Base-by-base conservation (phyloP, 2,888 invertebrate species). In the Plagodis dolabraria region DNA sequence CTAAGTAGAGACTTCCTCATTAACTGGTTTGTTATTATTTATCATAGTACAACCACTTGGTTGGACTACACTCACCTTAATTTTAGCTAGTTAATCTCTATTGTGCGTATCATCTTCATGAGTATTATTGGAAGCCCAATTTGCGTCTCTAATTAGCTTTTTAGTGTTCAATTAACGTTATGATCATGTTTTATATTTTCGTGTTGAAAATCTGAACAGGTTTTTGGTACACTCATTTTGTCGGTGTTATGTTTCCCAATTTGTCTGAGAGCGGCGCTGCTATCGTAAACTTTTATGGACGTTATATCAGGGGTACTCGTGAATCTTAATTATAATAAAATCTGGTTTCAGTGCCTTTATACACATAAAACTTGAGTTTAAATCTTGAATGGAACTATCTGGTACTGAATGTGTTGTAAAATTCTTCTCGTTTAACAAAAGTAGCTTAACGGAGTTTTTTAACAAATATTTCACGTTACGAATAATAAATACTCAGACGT, bases 1-100 rank as follows among this genome's bases (percentile, higher is more conserved):
- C 72, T 87, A 92, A 92, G 91, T 89, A 91, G 86, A 69, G 71
- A 87, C 89, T 88, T 92, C 92, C 92, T 92, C 87, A 92, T 92
- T 91, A 92, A 83, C 71, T 67, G 80, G 82, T 89, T 86, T 83
- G 82, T 87, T 89, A 67, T 87, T 88, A 62, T 69, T 67, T 87
- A 84, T 86, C 82, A 86, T 86, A 86, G 79, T 79, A 78, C 83
- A 82, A 82, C 48, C 55, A 60, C 55, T 56, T 45, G 53, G 53
- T 52, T 46, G 48, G 11, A 48, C 53, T 77, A 73, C 61, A 80
- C 82, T 86, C 80, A 79, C 80, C 80, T 81, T 74, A 73, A 77
- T 84, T 85, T 84, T 80, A 87, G 73, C 69, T 74, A 73, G 76
- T 83, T 86, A 82, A 77, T 85, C 79, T 82, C 77, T 82, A 82